Base-by-base conservation (phyloP, 2,888 invertebrate genomes). In the Calameuta idolon region DNA sequence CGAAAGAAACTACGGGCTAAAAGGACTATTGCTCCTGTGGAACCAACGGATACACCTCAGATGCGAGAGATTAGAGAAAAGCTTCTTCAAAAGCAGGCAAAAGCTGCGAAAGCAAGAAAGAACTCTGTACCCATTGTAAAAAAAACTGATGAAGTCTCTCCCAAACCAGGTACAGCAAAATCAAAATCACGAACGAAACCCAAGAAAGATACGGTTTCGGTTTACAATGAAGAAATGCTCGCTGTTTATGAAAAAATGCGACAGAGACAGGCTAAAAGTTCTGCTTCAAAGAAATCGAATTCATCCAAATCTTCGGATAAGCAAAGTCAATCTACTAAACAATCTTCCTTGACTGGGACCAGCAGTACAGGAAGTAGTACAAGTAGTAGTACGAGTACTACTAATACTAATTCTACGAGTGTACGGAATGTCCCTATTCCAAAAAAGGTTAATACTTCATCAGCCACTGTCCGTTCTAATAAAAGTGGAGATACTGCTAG, bases 1-100 rank as follows among this genome's bases (percentile, higher is more conserved):
- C 77, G 86, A 33, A 80, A 78, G 3, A 81, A 80, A 55, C 79
- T 85, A 9, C 76, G 77, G 75, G 86, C 86, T 3, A 87, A 77
- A 69, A 80, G 85, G 69, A 34, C 31, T 23, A 35, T 33, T 5
- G 11, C 30, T 68, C 34, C 34, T 69, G 34, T 37, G 12, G 75
- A 77, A 12, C 40, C 79, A 1, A 84, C 77, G 23, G 88, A 88
- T 11, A 89, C 89, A 0, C 86, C 87, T 0, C 87, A 88, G 77
- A 88, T 88, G 88, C 81, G 79, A 34, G 78, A 69, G 3, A 35
- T 88, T 68, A 77, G 85, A 34, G 81, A 85, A n/a, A 85, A 85
- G 76, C 81, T 86, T 4, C 69, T 82, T 35, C 81, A 83, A 12
- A 86, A 77, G 34, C 84, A 84, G 79, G 78, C 80, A 1, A 80